Percentiles rank a stretch among this genome's conserved stretches.
These are phyloP conservation scores for Belonocnema kinseyi DNA, from an alignment of 1,140 invertebrate genomes.

Conservation along the genomic window DNA sequence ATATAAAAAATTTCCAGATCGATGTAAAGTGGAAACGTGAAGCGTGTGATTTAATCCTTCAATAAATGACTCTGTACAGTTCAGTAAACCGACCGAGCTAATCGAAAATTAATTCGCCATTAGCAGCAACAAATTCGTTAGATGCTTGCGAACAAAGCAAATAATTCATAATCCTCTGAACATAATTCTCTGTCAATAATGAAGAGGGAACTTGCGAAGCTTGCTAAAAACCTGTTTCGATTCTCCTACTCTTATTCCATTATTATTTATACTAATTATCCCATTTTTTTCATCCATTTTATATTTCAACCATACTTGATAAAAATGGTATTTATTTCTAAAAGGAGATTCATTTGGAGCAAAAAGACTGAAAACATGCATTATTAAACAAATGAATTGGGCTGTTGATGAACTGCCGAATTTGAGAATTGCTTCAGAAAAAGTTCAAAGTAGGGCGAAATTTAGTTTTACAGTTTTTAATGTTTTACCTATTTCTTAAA, in stretches of 20 bases:
- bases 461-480: too few species aligned
- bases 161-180: slow-evolving; percentile 60
- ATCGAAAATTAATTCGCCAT: slow-evolving; percentile 64
- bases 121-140: slow-evolving; percentile 58
- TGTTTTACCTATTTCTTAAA: too few species aligned
- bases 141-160: slow-evolving; percentile 47
- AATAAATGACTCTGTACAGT: slow-evolving; percentile 49
- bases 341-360: too few species aligned
- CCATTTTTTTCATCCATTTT: background rate
- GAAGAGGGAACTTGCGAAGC: slow-evolving; percentile 47
- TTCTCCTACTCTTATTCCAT: background rate
- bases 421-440: too few species aligned
- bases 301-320: too few species aligned
- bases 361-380: too few species aligned
- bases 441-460: too few species aligned
- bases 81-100: slow-evolving; percentile 53
- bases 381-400: too few species aligned
- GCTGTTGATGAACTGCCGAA: too few species aligned
- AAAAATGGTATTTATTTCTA: too few species aligned
- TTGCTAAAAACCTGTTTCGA: background rate
- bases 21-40: background rate
- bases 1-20: too few species aligned
- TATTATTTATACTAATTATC: background rate
- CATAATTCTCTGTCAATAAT: slow-evolving; percentile 62
- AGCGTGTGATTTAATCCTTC: slow-evolving; percentile 51